phyloP scores from a whole-genome alignment of 1,140 invertebrate genomes.

The Ridgeia piscesae region DNA sequence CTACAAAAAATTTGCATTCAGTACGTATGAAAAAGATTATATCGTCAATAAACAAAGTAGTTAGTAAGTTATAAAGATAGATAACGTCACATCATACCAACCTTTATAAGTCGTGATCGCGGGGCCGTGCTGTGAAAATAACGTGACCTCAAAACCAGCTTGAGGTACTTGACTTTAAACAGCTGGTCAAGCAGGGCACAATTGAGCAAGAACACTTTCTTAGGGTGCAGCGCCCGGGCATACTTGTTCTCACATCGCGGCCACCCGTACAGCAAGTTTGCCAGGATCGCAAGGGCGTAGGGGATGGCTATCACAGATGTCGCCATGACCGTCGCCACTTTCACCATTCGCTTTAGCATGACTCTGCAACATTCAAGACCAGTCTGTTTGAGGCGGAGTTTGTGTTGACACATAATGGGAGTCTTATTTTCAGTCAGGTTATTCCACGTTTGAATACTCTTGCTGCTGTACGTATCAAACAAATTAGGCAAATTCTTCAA shows the following conservation, averaged over 20 bases:
- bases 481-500: no score
- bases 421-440: no score
- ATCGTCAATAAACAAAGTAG: neutral
- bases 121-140: constrained; percentile 44
- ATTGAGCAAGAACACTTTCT: constrained; percentile 52
- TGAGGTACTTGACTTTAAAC: constrained; percentile 39
- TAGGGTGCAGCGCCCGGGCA: constrained; percentile 43
- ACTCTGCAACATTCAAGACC: neutral
- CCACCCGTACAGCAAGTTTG: constrained; percentile 50
- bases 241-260: constrained; percentile 37
- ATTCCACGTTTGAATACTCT: no score
- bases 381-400: neutral
- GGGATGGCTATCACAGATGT: constrained; percentile 46
- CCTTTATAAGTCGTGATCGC: constrained; percentile 43
- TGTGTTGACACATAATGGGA: no score
- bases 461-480: no score
- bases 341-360: constrained; percentile 4
- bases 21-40: neutral
- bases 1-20: neutral
- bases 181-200: constrained; percentile 42
- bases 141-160: constrained; percentile 44
- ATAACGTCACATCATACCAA: constrained; percentile 26
- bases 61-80: no score
- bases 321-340: constrained; percentile 10
- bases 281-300: constrained; percentile 46